Conservation (phyloP, 2,888 invertebrate genomes). For the Pachymerium ferrugineum region DNA sequence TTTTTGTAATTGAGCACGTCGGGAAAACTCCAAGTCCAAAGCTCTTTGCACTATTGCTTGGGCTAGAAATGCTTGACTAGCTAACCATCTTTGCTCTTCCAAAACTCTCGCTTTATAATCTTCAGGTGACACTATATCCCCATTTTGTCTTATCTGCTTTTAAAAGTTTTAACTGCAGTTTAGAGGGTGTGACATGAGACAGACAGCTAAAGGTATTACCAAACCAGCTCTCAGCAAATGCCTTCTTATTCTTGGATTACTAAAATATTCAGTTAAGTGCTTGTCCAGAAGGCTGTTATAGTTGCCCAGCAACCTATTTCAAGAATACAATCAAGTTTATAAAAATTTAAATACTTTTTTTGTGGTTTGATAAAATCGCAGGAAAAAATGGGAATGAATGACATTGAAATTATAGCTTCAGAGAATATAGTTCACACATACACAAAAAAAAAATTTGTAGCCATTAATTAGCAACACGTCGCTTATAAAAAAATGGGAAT, state of each 20-base stretch:
- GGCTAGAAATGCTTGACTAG: conserved; percentile 29
- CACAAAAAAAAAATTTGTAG: background rate
- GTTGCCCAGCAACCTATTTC: conserved; percentile 30
- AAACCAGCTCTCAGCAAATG: conserved; percentile 29
- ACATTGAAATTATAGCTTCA: too few relatives aligned
- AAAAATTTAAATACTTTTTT: too few relatives aligned
- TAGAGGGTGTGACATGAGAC: too few relatives aligned
- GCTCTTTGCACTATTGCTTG: conserved; percentile 32
- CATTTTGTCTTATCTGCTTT: conserved; percentile 27
- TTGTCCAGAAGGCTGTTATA: conserved; percentile 24
- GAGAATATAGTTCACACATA: too few relatives aligned
- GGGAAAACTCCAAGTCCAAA: conserved; percentile 19
- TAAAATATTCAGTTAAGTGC: conserved; percentile 15
- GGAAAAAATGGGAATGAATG: too few relatives aligned
- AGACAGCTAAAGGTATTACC: background rate
- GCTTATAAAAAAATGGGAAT: background rate
- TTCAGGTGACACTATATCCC: conserved; percentile 24
- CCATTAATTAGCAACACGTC: background rate
- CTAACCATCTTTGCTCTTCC: conserved; percentile 30
- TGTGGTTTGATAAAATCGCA: too few relatives aligned
- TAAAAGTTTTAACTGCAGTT: background rate
- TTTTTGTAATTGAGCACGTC: conserved; percentile 24
- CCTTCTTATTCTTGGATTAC: conserved; percentile 27
- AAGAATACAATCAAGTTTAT: background rate
- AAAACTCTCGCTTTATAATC: conserved; percentile 17